Percentiles rank a stretch among this genome's conserved stretches.
phyloP scores from a whole-genome alignment of 2,888 invertebrate species.

The Phengaris arion region DNA sequence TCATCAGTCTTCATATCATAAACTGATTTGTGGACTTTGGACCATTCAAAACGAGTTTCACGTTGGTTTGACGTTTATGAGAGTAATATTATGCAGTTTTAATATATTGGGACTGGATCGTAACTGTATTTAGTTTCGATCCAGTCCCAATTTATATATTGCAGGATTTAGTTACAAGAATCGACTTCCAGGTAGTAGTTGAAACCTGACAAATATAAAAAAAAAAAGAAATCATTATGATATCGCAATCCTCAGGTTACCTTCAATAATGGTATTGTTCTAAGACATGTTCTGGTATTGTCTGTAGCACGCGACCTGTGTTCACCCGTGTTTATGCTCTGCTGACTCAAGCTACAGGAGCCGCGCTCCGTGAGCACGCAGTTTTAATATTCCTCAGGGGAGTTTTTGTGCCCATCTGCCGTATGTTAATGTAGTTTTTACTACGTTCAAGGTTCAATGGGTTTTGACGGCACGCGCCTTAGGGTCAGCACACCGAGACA shows the following conservation, averaged over 20 bases:
- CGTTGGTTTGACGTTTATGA: no score
- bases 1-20: no score
- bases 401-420: conserved; percentile 2
- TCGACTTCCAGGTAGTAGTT: no score
- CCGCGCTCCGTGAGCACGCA: conserved; percentile 28
- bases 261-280: conserved; percentile 4
- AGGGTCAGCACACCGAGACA: no score
- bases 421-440: conserved; percentile 1
- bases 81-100: no score
- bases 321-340: conserved; percentile 17
- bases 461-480: conserved; percentile 2
- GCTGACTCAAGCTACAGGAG: conserved; percentile 17
- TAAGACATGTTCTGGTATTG: conserved; percentile 5
- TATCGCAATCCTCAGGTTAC: background rate
- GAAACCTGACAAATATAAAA: background rate
- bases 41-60: no score
- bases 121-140: no score
- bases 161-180: no score
- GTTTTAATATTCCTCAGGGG: conserved; percentile 2
- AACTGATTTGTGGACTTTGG: no score
- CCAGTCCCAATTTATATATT: no score
- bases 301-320: conserved; percentile 29
- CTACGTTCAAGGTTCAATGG: background rate
- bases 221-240: background rate
- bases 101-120: no score